Conservation (phyloP, 2,797 vertebrate species). For the Chelon auratus region DNA sequence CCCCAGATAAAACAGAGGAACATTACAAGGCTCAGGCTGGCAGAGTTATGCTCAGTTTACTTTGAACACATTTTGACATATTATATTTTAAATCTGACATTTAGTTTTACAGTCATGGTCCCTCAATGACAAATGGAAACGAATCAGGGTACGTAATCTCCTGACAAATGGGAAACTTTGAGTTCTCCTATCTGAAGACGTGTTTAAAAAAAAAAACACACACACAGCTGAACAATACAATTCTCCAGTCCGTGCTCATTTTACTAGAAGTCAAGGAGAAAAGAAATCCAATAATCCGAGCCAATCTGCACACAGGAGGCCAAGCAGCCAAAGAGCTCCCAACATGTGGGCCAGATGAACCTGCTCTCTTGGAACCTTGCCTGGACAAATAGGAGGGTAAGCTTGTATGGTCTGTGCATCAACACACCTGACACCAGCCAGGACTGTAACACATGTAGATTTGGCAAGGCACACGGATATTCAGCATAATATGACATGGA, state of each 20-base stretch:
- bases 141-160: slow-evolving; percentile 34
- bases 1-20: slow-evolving; percentile 51
- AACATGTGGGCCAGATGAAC: slow-evolving; percentile 71
- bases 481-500: slow-evolving; percentile 33
- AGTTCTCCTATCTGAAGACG: slow-evolving; percentile 17
- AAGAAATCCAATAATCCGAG: slow-evolving; percentile 31
- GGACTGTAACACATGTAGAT: slow-evolving; percentile 54
- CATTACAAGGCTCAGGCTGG: slow-evolving; percentile 42
- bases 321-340: slow-evolving; percentile 70
- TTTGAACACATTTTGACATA: slow-evolving; percentile 61
- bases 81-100: slow-evolving; percentile 57
- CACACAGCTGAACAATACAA: slow-evolving; percentile 10
- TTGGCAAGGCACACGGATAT: slow-evolving; percentile 41
- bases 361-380: slow-evolving; percentile 75
- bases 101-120: slow-evolving; percentile 24
- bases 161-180: slow-evolving; percentile 19
- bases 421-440: slow-evolving; percentile 67
- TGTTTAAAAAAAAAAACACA: slow-evolving; percentile 11
- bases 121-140: slow-evolving; percentile 53
- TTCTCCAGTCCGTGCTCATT: slow-evolving; percentile 11
- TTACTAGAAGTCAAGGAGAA: slow-evolving; percentile 24
- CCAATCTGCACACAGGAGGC: slow-evolving; percentile 56
- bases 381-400: slow-evolving; percentile 71
- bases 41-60: slow-evolving; percentile 53
- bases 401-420: slow-evolving; percentile 74